phyloP scores from a whole-genome alignment of 2,888 invertebrate genomes.

The Perizoma affinitatum region DNA sequence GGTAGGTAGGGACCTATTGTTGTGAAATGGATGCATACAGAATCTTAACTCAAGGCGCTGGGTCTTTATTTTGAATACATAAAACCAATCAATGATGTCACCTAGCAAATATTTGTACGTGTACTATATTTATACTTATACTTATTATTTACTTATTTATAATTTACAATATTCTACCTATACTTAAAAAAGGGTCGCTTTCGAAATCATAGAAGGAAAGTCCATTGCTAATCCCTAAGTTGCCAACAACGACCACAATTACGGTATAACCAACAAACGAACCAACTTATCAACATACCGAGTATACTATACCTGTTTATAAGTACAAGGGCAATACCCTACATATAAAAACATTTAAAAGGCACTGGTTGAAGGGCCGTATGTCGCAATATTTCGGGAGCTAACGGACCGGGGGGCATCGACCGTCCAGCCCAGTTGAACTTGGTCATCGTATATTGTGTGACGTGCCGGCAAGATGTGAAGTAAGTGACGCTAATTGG shows the following conservation, averaged over 20 bases:
- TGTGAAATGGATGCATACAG: too few relatives aligned
- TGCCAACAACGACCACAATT: background rate
- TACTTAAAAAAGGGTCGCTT: too few relatives aligned
- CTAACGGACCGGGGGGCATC: constrained; percentile 73
- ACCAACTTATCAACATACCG: constrained; percentile 7
- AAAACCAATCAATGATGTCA: constrained; percentile 1
- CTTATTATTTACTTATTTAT: too few relatives aligned
- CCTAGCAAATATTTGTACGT: constrained; percentile 1
- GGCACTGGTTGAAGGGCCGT: constrained; percentile 43
- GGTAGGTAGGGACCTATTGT: too few relatives aligned
- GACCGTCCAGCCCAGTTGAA: constrained; percentile 63
- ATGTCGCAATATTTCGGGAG: constrained; percentile 81
- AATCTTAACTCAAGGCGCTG: too few relatives aligned
- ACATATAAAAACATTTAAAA: constrained; percentile 47
- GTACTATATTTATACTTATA: too few relatives aligned
- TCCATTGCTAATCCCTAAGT: too few relatives aligned
- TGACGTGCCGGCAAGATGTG: constrained; percentile 62
- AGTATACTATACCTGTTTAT: constrained; percentile 25
- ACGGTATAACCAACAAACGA: constrained; percentile 14
- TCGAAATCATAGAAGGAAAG: too few relatives aligned
- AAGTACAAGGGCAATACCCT: constrained; percentile 50
- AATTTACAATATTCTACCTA: too few relatives aligned
- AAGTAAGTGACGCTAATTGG: constrained; percentile 39
- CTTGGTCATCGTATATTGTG: constrained; percentile 55
- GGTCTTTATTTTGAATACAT: background rate